Evolutionary conservation across 2,797 vertebrate genomes (phyloP).

Genomic region (Silurus lanzhouensis): DNA sequence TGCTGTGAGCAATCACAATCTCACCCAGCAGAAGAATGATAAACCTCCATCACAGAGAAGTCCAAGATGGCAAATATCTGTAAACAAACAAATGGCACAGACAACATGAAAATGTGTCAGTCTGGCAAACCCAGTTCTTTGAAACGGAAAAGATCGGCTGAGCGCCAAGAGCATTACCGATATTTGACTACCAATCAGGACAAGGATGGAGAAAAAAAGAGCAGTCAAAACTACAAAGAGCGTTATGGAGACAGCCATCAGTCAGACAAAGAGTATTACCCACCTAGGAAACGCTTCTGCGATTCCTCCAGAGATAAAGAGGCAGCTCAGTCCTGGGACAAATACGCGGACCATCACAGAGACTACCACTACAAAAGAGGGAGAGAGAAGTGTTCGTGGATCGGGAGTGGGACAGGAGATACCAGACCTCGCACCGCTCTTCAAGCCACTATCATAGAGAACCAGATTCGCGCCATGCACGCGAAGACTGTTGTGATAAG

Average conservation of each 20-base stretch:
- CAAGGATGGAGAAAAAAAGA: constrained; percentile 65
- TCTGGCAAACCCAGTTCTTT: constrained; percentile 58
- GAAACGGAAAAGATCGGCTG: constrained; percentile 56
- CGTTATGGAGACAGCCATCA: constrained; percentile 64
- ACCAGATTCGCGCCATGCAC: constrained; percentile 56
- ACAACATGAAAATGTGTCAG: constrained; percentile 59
- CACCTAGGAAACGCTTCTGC: constrained; percentile 67
- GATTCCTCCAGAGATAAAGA: constrained; percentile 59
- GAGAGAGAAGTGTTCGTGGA: constrained; percentile 56
- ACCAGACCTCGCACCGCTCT: constrained; percentile 59
- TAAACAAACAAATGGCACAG: constrained; percentile 52
- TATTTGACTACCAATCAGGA: constrained; percentile 50
- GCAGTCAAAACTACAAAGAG: constrained; percentile 63
- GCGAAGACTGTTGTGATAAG: constrained; percentile 50
- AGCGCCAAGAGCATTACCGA: constrained; percentile 61
- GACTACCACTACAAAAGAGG: constrained; percentile 41
- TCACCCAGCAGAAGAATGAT: not conserved
- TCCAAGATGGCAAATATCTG: not conserved
- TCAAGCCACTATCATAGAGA: constrained; percentile 43
- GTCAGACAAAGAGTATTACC: constrained; percentile 47
- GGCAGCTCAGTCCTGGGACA: constrained; percentile 58
- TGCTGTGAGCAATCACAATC: constrained; percentile 31
- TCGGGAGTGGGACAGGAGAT: constrained; percentile 64
- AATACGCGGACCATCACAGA: constrained; percentile 60
- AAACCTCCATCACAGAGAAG: constrained; percentile 45